Evolutionary conservation across 2,797 vertebrate species (phyloP).

Genomic region (Taeniopygia guttata): DNA sequence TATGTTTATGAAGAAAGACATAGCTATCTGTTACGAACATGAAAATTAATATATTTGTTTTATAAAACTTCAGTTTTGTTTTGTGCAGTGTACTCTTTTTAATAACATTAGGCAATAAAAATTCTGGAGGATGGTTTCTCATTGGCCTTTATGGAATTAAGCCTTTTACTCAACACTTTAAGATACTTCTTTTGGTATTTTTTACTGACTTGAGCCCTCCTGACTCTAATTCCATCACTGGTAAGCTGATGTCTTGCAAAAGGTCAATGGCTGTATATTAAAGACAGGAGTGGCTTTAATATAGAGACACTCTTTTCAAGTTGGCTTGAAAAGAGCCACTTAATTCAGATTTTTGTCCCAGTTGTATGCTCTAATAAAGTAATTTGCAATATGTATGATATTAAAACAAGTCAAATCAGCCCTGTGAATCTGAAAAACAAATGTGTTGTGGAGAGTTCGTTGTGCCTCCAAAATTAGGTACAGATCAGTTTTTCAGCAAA

Average conservation of each 20-base stretch:
- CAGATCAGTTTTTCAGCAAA: not conserved
- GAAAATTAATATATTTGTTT: not conserved
- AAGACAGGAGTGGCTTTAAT: not conserved
- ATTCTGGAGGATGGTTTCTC: not conserved
- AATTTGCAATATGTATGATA: not conserved
- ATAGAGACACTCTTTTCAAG: too few species aligned
- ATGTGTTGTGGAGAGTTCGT: not conserved
- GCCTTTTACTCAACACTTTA: not conserved
- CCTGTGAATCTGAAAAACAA: not conserved
- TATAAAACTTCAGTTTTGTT: not conserved
- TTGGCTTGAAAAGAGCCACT: not conserved
- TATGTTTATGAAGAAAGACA: not conserved
- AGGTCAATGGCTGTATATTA: not conserved
- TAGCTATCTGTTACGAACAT: not conserved
- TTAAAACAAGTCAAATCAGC: not conserved
- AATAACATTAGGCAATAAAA: not conserved
- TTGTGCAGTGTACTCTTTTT: not conserved
- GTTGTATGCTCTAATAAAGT: not conserved
- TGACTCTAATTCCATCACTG: not conserved
- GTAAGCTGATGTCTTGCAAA: not conserved
- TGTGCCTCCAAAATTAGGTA: not conserved
- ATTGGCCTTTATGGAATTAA: not conserved
- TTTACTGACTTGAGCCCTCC: not conserved
- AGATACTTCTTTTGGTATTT: not conserved
- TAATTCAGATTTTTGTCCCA: constrained; percentile 6